A percentile compares a stretch with the other conserved stretches of the same genome.
These are phyloP conservation scores for Coracopsis vasa DNA, from an alignment of 2,113 vertebrate species.

Conservation along the genomic window DNA sequence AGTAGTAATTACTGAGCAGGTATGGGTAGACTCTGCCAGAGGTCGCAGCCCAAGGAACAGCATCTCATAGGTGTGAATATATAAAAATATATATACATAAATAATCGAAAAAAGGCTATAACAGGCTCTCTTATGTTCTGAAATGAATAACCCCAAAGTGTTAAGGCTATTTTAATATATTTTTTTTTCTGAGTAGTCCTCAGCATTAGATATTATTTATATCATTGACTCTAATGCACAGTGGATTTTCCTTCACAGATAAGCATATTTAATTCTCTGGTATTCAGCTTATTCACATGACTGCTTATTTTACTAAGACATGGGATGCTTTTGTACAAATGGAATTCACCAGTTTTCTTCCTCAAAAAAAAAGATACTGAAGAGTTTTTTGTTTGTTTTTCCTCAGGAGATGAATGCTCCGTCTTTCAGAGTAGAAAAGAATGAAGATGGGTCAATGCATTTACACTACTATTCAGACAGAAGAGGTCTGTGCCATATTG, in stretches of 20 bases:
- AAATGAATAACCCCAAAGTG: background rate
- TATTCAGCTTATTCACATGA: background rate
- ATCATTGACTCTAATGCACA: background rate
- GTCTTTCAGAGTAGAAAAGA: slow-evolving; percentile 80
- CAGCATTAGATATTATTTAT: background rate
- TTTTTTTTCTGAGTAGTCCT: background rate
- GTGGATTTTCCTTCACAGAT: background rate
- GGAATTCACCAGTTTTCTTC: background rate
- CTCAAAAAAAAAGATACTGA: background rate
- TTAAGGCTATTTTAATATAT: background rate
- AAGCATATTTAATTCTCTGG: background rate
- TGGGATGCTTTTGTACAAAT: background rate
- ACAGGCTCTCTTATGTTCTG: background rate
- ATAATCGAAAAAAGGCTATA: background rate
- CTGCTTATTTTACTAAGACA: background rate
- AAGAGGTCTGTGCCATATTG: slow-evolving; percentile 76
- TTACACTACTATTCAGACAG: slow-evolving; percentile 80
- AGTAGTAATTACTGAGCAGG: background rate
- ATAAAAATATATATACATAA: background rate
- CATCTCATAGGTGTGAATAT: background rate
- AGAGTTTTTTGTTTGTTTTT: background rate
- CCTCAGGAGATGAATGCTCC: slow-evolving; percentile 79
- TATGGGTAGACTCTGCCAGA: background rate
- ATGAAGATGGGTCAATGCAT: slow-evolving; percentile 73
- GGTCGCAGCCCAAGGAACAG: background rate